Conservation (phyloP, 2,888 invertebrate genomes). For the Vanessa cardui region DNA sequence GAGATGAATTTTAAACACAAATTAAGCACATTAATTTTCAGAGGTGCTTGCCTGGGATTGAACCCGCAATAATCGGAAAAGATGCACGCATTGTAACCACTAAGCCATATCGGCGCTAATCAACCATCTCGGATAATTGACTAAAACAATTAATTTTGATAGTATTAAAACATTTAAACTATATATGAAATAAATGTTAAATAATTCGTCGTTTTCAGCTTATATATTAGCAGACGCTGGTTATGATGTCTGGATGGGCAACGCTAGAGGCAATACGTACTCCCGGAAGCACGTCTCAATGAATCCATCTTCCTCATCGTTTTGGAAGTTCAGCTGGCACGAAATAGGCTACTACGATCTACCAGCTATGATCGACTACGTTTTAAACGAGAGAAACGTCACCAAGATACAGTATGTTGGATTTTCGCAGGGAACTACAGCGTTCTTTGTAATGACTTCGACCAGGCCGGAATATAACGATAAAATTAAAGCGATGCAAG, state of each 20-base stretch:
- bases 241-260: conserved; percentile 93
- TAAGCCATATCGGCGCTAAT: no score
- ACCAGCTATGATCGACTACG: conserved; percentile 88
- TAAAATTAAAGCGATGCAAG: conserved; percentile 82
- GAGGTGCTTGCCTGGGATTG: no score
- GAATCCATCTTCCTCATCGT: conserved; percentile 61
- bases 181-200: not conserved
- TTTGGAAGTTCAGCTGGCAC: conserved; percentile 86
- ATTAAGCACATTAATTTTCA: no score
- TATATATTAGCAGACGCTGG: conserved; percentile 87
- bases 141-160: no score
- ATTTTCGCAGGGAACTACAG: conserved; percentile 87
- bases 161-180: no score
- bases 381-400: conserved; percentile 79
- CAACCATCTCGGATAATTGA: no score
- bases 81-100: no score
- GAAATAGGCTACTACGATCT: conserved; percentile 89
- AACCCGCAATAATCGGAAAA: no score
- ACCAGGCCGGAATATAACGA: conserved; percentile 82
- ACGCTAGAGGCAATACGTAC: conserved; percentile 91
- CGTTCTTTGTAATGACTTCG: conserved; percentile 84
- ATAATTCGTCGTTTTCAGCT: conserved; percentile 67
- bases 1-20: no score
- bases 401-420: conserved; percentile 86
- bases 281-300: conserved; percentile 83